Evolutionary conservation across 2,888 invertebrate genomes (phyloP).

Genomic region (Branchellion lobata): DNA sequence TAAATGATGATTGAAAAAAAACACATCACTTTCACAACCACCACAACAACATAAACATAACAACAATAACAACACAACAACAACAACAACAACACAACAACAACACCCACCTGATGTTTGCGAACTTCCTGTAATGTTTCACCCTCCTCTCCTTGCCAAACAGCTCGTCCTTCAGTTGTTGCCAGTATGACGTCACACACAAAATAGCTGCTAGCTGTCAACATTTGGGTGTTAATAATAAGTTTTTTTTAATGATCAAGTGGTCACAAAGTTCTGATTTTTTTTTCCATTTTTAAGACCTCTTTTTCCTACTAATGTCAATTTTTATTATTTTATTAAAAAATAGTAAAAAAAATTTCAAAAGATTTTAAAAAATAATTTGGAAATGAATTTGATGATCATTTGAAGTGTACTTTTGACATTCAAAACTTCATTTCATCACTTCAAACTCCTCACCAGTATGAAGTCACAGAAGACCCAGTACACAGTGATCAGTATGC

Average conservation of each 20-base stretch:
- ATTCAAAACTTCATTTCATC: no score
- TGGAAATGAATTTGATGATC: no score
- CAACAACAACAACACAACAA: neutral
- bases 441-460: constrained; percentile 47
- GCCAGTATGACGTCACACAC: constrained; percentile 51
- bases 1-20: no score
- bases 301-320: neutral
- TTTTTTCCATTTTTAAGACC: neutral
- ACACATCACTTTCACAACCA: no score
- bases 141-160: constrained; percentile 49
- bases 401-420: no score
- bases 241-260: neutral
- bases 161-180: constrained; percentile 48
- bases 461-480: constrained; percentile 48
- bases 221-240: neutral
- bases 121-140: constrained; percentile 47
- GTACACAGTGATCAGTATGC: constrained; percentile 48
- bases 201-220: constrained; percentile 48
- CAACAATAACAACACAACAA: no score
- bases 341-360: no score
- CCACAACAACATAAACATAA: no score
- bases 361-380: no score
- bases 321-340: neutral
- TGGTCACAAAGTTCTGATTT: neutral
- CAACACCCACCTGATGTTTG: constrained; percentile 48